Evolutionary conservation across 2,888 invertebrate species (phyloP), one percentile per base, ranked within the genome.

Genomic region (Scotopteryx bipunctaria): DNA sequence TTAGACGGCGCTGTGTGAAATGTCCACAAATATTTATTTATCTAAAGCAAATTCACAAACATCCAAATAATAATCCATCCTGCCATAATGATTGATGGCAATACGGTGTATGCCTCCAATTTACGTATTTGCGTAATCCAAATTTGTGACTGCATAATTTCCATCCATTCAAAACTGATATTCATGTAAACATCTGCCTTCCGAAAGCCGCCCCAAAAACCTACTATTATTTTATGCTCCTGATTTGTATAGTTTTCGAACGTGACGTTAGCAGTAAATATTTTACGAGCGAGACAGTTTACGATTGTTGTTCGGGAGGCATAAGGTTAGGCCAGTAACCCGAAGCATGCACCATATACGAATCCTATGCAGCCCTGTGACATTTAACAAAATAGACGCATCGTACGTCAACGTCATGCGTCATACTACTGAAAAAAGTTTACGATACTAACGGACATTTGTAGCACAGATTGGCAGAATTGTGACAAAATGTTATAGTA

Each of bases 231-330:
- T 57, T 46, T 57, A 57, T 41, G 46, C 21, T 23, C 2, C 43
- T 46, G 50, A 47, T 53, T 47, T 50, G 57, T 57, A 53, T 53
- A 57, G 49, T 57, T 53, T 50, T 41, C 40, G 8, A 43, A 45
- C 45, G 44, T 56, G 51, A 53, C 53, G 36, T 36, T 27, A 9
- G 43, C 49, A 36, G 44, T 57, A 53, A 57, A 57, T 50, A 43
- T 53, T 49, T 57, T 52, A 49, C 40, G 38, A 49, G 38, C 42
- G 19, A 27, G 13, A 21, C 36, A 37, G 46, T 52, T 59, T 55
- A 55, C 48, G 49, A 41, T 27, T 48, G 36, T 43, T 44, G 53
- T 55, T 46, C 42, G 32, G 48, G 37, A 15, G 31, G 11, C 14
- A 17, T 17, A 33, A 44, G 32, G 25, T 45, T 16, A 19, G 17